phyloP scores from a whole-genome alignment of 2,113 vertebrate genomes.

The Syngnathoides biaculeatus region DNA sequence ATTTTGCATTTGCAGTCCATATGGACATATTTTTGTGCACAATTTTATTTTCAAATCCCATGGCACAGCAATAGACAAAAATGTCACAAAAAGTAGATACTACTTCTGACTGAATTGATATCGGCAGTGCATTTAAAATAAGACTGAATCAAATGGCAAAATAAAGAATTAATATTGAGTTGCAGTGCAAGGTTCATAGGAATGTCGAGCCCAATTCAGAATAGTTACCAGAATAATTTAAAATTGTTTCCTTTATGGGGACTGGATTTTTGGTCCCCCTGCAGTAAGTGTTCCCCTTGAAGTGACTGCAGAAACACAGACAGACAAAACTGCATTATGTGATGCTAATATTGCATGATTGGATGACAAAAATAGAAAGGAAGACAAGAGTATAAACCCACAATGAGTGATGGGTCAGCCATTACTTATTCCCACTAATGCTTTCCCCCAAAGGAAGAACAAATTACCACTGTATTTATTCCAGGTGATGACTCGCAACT shows the following conservation, averaged over 20 bases:
- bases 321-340: neutral
- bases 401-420: constrained; percentile 44
- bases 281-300: neutral
- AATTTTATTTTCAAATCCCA: no score
- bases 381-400: constrained; percentile 8
- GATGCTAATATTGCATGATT: constrained; percentile 32
- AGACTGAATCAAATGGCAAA: no score
- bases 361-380: constrained; percentile 31
- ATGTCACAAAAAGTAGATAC: no score
- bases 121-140: no score
- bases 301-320: neutral
- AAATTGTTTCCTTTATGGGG: neutral
- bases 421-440: constrained; percentile 50
- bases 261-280: neutral
- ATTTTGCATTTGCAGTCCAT: no score
- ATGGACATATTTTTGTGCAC: no score
- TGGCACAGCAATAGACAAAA: no score
- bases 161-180: no score
- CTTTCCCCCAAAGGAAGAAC: constrained; percentile 44
- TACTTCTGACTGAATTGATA: no score
- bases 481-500: constrained; percentile 63
- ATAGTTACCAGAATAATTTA: neutral
- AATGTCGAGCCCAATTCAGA: neutral
- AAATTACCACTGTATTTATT: constrained; percentile 65
- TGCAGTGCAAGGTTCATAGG: no score